Conservation (phyloP, 2,888 invertebrate genomes). For the Watsonalla cultraria region DNA sequence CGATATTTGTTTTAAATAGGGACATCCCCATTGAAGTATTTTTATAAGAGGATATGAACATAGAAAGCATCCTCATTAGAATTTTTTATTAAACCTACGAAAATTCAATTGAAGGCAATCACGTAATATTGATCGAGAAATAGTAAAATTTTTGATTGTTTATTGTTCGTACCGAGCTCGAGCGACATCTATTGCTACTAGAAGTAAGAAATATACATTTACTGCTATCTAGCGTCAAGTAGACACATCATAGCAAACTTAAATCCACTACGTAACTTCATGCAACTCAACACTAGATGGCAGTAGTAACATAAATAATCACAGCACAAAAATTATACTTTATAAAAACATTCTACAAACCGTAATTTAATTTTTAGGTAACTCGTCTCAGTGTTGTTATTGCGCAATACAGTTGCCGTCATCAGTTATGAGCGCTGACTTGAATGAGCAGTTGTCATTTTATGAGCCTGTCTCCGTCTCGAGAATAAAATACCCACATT, state of each 20-base stretch:
- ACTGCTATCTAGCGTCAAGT: constrained; percentile 15
- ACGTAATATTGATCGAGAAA: neutral
- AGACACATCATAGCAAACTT: neutral
- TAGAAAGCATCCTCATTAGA: no score
- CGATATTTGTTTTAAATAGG: no score
- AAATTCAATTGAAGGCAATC: neutral
- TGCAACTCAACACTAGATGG: constrained; percentile 10
- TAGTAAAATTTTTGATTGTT: neutral
- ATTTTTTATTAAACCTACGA: neutral
- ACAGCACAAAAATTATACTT: no score
- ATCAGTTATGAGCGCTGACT: no score
- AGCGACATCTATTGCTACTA: constrained; percentile 4
- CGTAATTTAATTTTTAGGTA: no score
- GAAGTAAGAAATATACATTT: neutral
- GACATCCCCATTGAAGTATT: neutral
- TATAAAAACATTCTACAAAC: no score
- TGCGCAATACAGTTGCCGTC: no score
- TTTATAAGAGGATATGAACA: no score
- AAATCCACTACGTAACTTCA: neutral
- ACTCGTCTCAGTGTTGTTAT: no score
- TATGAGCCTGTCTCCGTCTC: no score
- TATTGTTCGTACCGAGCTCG: neutral
- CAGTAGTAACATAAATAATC: constrained; percentile 2
- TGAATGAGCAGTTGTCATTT: no score
- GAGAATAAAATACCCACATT: no score